phyloP scores from a whole-genome alignment of 2,888 invertebrate species.

The Xylota sylvarum region DNA sequence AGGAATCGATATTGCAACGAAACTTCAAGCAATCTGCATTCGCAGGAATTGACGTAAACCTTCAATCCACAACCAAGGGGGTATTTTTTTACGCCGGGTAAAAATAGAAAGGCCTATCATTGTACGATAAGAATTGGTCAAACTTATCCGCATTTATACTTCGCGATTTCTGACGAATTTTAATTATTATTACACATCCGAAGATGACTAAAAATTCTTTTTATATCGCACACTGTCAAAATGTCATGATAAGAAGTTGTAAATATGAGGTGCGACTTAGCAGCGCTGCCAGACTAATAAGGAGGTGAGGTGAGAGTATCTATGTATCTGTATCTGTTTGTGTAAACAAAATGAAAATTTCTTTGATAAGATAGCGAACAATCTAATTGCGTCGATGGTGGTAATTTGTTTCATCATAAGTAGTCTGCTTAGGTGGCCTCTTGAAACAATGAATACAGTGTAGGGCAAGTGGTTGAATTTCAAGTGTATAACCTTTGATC shows the following conservation, averaged over 20 bases:
- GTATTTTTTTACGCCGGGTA: not conserved
- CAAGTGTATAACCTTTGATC: not conserved
- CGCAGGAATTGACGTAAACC: not conserved
- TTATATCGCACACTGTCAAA: conserved; percentile 14
- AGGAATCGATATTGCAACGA: conserved; percentile 18
- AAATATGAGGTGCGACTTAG: conserved; percentile 25
- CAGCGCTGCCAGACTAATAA: not conserved
- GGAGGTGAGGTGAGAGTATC: not conserved
- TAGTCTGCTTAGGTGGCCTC: not conserved
- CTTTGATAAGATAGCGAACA: conserved; percentile 43
- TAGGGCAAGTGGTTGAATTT: not conserved
- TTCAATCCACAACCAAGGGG: not conserved
- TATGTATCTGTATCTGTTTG: not conserved
- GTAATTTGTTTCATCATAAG: conserved; percentile 20
- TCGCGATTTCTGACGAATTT: conserved; percentile 16
- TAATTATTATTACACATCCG: not conserved
- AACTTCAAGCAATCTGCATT: conserved; percentile 3
- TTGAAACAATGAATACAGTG: not conserved
- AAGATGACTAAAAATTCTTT: conserved; percentile 20
- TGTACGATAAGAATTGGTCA: not conserved
- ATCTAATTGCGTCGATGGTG: conserved; percentile 21
- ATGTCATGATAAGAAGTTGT: not conserved
- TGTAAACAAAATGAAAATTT: conserved; percentile 32
- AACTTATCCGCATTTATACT: not conserved
- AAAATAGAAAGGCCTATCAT: conserved; percentile 22